A percentile compares a stretch with the other conserved stretches of the same genome.
Conservation (phyloP, 2,888 invertebrate genomes). For the Choristoneura rosaceana region DNA sequence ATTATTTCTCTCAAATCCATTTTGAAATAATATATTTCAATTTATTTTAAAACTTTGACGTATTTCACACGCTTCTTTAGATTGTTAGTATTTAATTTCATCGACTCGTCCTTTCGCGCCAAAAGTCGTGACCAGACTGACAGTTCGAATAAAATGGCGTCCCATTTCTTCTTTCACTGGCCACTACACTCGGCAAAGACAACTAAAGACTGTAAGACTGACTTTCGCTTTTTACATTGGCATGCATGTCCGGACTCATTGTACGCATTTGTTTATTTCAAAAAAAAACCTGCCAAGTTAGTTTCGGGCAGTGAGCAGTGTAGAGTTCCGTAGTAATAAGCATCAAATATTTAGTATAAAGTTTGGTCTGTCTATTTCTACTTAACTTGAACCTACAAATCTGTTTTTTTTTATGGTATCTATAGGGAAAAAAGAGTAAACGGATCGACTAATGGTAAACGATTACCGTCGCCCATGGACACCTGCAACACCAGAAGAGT, state of each 20-base stretch:
- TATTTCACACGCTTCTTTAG: constrained; percentile 41
- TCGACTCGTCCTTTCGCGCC: constrained; percentile 63
- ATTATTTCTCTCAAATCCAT: constrained; percentile 82
- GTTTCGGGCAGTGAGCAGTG: too few species aligned
- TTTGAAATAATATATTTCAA: constrained; percentile 41
- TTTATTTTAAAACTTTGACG: constrained; percentile 42
- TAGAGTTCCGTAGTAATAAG: too few species aligned
- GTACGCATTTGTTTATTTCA: constrained; percentile 41
- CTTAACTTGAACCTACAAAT: too few species aligned
- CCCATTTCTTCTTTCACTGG: constrained; percentile 76
- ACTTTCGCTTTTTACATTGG: constrained; percentile 67
- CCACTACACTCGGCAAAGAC: constrained; percentile 47
- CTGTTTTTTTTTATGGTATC: too few species aligned
- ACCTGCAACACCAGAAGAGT: too few species aligned
- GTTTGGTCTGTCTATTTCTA: too few species aligned
- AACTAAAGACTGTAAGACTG: constrained; percentile 19
- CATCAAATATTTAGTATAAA: too few species aligned
- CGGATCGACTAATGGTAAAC: too few species aligned
- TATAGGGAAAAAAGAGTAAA: too few species aligned
- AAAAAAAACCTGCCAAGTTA: too few species aligned
- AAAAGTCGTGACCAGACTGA: constrained; percentile 60
- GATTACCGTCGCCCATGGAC: too few species aligned
- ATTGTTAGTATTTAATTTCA: constrained; percentile 11
- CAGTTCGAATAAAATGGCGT: constrained; percentile 49
- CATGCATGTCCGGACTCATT: constrained; percentile 60